Conservation (phyloP, 53 echinoderm and acorn worm species). For the Antedon mediterranea region DNA sequence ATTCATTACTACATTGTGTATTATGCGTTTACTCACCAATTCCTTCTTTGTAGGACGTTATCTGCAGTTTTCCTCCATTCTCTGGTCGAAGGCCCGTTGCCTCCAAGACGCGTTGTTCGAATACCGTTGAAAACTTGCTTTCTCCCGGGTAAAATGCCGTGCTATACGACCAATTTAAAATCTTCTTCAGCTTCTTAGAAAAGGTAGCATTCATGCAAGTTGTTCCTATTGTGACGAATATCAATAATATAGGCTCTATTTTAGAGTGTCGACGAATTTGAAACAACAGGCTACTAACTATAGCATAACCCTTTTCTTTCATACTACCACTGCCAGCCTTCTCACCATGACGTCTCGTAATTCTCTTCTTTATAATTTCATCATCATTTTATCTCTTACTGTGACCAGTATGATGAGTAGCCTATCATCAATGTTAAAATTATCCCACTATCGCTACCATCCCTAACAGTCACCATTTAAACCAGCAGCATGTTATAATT, state of each 20-base stretch:
- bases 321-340: no score
- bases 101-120: constrained; percentile 50
- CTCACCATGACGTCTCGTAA: no score
- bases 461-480: no score
- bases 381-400: no score
- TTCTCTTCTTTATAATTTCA: no score
- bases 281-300: no score
- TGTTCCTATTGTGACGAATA: constrained; percentile 30
- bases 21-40: constrained; percentile 75
- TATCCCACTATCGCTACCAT: no score
- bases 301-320: not conserved
- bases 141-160: constrained; percentile 86
- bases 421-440: no score
- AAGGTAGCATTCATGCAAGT: constrained; percentile 63
- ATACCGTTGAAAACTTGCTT: constrained; percentile 49
- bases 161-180: constrained; percentile 74
- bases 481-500: no score
- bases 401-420: no score
- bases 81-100: constrained; percentile 51
- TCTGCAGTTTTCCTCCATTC: constrained; percentile 87
- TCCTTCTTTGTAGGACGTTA: constrained; percentile 70
- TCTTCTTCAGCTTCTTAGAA: constrained; percentile 33
- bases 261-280: not conserved
- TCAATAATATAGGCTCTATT: not conserved
- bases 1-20: no score